phyloP scores from a whole-genome alignment of 2,113 vertebrate species.

The Hemicordylus capensis region DNA sequence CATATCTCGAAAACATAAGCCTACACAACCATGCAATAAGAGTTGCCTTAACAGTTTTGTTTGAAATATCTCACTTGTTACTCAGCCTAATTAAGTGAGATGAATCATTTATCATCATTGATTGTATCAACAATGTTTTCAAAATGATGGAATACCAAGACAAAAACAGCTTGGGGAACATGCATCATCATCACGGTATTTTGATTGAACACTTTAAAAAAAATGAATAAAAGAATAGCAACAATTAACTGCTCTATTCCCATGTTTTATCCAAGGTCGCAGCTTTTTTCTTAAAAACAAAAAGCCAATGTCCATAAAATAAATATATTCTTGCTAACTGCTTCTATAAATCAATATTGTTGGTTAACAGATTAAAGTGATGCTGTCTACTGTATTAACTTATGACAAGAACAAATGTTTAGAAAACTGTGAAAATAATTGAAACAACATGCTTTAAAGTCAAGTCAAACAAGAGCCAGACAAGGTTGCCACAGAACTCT shows the following conservation, averaged over 20 bases:
- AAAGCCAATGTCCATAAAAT: neutral
- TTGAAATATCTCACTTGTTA: conserved; percentile 45
- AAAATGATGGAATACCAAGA: conserved; percentile 61
- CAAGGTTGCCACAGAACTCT: neutral
- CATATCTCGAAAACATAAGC: neutral
- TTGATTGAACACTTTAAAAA: conserved; percentile 7
- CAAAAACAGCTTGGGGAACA: conserved; percentile 41
- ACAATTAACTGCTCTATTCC: conserved; percentile 38
- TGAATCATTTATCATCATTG: conserved; percentile 67
- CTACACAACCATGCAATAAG: neutral
- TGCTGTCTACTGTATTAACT: fast-evolving
- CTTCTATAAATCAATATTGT: neutral
- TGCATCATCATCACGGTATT: conserved; percentile 53
- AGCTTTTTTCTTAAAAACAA: neutral
- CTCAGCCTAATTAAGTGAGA: conserved; percentile 51
- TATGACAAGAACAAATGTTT: fast-evolving
- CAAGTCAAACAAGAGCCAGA: neutral
- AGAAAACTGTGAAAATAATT: neutral
- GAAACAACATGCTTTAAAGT: neutral
- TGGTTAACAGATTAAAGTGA: neutral
- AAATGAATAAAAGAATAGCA: conserved; percentile 20
- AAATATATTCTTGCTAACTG: neutral
- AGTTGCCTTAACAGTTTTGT: conserved; percentile 20
- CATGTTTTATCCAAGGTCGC: neutral
- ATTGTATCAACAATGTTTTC: conserved; percentile 61